Evolutionary conservation across 1,140 invertebrate species (phyloP).

Genomic region (Trypoxylus dichotomus): DNA sequence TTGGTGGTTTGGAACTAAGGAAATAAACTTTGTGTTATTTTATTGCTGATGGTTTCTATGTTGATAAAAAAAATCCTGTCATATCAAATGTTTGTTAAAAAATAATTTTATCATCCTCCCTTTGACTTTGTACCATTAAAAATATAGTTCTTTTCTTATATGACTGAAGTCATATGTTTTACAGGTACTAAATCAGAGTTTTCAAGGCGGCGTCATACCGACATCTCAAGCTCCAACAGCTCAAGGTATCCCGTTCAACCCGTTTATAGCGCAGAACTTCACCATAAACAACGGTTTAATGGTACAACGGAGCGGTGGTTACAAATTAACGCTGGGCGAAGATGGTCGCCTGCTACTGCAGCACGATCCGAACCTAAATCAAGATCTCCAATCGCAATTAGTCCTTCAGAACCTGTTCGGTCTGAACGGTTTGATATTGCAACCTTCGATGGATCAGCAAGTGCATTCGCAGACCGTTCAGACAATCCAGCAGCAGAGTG

Average conservation of each 20-base stretch:
- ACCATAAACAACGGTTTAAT: constrained; percentile 53
- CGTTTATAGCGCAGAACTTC: constrained; percentile 50
- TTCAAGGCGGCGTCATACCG: constrained; percentile 48
- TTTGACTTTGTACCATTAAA: too few species aligned
- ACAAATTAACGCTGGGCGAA: constrained; percentile 51
- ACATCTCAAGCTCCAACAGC: constrained; percentile 38
- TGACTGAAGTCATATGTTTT: too few species aligned
- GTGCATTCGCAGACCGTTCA: constrained; percentile 52
- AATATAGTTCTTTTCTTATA: too few species aligned
- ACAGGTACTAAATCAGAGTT: constrained; percentile 44
- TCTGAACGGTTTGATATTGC: constrained; percentile 49
- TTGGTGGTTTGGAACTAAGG: too few species aligned
- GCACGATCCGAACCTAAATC: constrained; percentile 51
- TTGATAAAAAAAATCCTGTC: too few species aligned
- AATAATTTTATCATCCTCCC: too few species aligned
- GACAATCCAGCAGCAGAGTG: constrained; percentile 52
- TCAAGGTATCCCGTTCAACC: constrained; percentile 44
- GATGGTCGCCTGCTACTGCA: constrained; percentile 51
- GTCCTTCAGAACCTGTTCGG: constrained; percentile 52
- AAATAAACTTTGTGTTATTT: too few species aligned
- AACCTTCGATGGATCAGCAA: constrained; percentile 52
- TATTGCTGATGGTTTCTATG: too few species aligned
- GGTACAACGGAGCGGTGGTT: constrained; percentile 49
- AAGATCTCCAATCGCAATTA: constrained; percentile 52
- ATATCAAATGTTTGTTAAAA: too few species aligned